Base-by-base conservation (phyloP, 2,797 vertebrate genomes). In the Buphagus erythrorhynchus region DNA sequence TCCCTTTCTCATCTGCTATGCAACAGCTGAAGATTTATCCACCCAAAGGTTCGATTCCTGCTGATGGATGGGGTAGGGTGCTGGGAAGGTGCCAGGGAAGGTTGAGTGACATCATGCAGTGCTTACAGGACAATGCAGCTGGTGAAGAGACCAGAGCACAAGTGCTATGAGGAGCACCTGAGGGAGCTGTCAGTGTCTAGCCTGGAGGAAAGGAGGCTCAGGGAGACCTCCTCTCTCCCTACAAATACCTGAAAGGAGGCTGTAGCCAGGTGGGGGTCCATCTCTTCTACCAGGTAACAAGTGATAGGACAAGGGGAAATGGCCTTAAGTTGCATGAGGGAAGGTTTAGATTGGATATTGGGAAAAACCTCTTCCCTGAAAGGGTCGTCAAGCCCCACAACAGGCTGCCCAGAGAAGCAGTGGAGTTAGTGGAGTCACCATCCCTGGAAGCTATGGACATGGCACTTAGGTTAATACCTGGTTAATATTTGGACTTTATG, bases 141-240 rank as follows among this genome's bases (percentile, higher is more conserved):
- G 10, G 1, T 3, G 19, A 22, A 18, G 15, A 16, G 21, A 6
- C 14, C 31, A 40, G 17, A 61, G 38, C 38, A 51, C 24, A 46
- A 7, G 9, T 7, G 20, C 38, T 6, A 0, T 0, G 17, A 62
- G 73, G 7, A 66, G 10, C 46, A 29, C 28, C 38, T 46, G 33
- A 31, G 21, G 45, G 25, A 43, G 17, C 68, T 33, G 16, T 0
- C 0, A 28, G 28, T 18, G n/a, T 10, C 31, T 1, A 46, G 38
- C 20, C 52, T 26, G 20, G 13, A 58, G 16, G 25, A 51, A 66
- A 33, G 24, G 19, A 66, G n/a, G 6, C n/a, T 29, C 38, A 31
- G 10, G 20, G 5, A 29, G 11, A 33, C 12, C 29, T 58, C 10
- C 7, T 10, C 16, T 45, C 33, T 58, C 25, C 38, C 28, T 46